Evolutionary conservation across 1,140 invertebrate species (phyloP).

Genomic region (Lasaia peninsularis): DNA sequence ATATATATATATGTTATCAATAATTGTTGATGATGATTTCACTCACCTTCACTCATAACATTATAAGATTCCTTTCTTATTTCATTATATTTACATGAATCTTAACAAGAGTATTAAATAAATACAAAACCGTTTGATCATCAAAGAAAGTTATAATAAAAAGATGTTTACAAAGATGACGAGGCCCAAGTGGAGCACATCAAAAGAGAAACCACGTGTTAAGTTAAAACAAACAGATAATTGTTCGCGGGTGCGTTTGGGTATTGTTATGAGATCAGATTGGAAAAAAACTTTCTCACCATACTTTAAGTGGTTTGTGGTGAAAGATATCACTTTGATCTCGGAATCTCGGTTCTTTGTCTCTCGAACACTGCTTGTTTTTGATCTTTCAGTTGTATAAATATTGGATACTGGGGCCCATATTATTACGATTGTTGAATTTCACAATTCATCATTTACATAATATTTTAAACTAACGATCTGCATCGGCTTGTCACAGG

Average conservation of each 20-base stretch:
- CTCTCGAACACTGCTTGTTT: background rate
- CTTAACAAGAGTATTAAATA: background rate
- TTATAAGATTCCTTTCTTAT: too few species aligned
- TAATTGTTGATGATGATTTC: too few species aligned
- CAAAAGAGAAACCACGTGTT: constrained; percentile 31
- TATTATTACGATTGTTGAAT: too few species aligned
- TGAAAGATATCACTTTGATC: constrained; percentile 21
- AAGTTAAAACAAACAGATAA: constrained; percentile 49
- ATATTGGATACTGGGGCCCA: too few species aligned
- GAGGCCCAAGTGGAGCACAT: constrained; percentile 26
- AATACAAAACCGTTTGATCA: background rate
- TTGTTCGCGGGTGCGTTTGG: constrained; percentile 31
- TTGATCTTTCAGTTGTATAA: background rate
- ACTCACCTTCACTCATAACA: too few species aligned
- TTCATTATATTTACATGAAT: background rate
- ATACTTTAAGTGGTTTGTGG: constrained; percentile 24
- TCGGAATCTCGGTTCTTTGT: background rate
- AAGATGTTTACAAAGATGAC: background rate
- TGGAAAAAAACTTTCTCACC: constrained; percentile 21
- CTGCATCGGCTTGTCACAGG: too few species aligned
- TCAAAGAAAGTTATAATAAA: constrained; percentile 12
- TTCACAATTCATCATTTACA: too few species aligned
- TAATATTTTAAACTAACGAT: too few species aligned
- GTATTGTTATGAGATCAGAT: constrained; percentile 34
- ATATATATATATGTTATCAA: too few species aligned